Evolutionary conservation across 2,797 vertebrate species (phyloP).

Genomic region (Phoebastria nigripes): DNA sequence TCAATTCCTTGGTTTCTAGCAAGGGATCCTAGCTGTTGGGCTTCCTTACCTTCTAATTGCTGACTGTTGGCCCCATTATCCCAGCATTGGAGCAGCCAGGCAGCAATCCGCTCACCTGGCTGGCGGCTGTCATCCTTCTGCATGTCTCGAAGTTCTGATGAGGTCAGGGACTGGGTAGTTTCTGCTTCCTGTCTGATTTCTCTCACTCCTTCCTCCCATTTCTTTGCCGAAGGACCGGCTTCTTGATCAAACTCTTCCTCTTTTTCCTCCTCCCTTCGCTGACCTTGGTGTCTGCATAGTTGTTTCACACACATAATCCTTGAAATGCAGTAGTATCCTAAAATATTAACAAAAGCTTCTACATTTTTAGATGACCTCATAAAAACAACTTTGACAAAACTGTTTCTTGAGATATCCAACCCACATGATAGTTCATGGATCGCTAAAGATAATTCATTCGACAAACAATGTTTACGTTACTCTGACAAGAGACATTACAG

Average conservation of each 20-base stretch:
- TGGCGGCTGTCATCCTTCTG: background rate
- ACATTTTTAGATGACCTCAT: background rate
- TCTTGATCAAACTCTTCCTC: background rate
- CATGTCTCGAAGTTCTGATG: background rate
- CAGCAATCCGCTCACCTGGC: background rate
- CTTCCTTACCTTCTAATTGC: background rate
- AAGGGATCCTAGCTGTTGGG: background rate
- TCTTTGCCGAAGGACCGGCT: background rate
- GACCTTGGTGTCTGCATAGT: background rate
- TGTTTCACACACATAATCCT: background rate
- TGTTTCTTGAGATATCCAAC: background rate
- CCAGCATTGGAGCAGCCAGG: background rate
- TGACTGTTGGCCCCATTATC: background rate
- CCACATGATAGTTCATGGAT: no score
- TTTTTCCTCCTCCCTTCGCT: background rate
- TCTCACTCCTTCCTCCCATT: background rate
- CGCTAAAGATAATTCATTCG: background rate
- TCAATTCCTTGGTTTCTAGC: background rate
- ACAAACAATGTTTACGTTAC: background rate
- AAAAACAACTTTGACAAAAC: background rate
- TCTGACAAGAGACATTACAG: background rate
- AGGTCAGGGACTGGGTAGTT: background rate
- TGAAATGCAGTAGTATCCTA: background rate
- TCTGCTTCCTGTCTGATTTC: background rate
- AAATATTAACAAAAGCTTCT: background rate